Evolutionary conservation across 2,888 invertebrate genomes (phyloP), one percentile per base, ranked within the genome.

Genomic region (Ophion ellenae): DNA sequence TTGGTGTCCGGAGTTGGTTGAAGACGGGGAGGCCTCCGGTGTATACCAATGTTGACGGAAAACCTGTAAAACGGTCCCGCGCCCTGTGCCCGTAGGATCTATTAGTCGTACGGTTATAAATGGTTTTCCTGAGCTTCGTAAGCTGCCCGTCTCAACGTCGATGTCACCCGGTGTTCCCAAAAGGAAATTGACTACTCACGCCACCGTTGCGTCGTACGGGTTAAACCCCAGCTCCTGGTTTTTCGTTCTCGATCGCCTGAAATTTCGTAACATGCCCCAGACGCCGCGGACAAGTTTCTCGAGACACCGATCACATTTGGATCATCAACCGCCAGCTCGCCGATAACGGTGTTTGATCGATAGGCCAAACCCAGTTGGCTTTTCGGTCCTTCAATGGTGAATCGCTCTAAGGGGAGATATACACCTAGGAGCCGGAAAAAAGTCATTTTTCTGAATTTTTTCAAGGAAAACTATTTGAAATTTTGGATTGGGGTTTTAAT

Each of bases 181-280:
- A 92, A 92, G 92, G 90, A 91, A 92, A 93, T 93, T 91, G 92
- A 92, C 92, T 92, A 91, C 90, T 91, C 91, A 92, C 91, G 90
- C 89, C 88, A 78, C 70, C 76, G 71, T 63, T 70, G 28, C 17
- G 57, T 20, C 45, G 74, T 61, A 36, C 28, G 47, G 67, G 28
- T 80, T 67, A 11, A 45, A 76, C 40, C 57, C 11, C 63, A 40
- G 59, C 69, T 76, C 7, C 73, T 73, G 47, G 24, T 59, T 84
- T 67, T 75, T 45, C 67, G 53, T 80, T 75, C 59, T n/a, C 24
- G 45, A 53, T 64, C 47, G 36, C 32, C 57, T 24, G 47, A 28
- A 47, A 81, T 73, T 47, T 28, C 36, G 10, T 17, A 75, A 66
- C 28, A 61, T 61, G 45, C 53, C 57, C 59, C 28, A 61, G 59